Conservation (phyloP, 2,888 invertebrate species). For the Phymatocera aterrima region DNA sequence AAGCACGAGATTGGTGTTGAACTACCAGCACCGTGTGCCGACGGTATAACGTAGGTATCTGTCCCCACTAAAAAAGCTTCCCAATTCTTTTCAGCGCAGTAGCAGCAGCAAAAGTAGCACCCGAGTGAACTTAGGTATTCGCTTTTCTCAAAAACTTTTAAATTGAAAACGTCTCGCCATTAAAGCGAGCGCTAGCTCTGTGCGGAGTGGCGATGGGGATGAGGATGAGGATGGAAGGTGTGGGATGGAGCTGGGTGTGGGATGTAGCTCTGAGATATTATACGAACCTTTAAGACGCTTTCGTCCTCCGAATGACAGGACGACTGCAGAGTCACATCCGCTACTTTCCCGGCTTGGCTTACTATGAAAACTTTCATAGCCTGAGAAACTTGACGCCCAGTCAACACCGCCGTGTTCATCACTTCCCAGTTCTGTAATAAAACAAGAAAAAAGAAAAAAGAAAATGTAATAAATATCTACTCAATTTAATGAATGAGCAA, state of each 20-base stretch:
- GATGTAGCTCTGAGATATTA: not conserved
- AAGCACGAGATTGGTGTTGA: slow-evolving; percentile 15
- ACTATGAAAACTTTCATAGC: slow-evolving; percentile 97
- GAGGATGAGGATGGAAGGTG: not conserved
- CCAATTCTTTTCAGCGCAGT: not conserved
- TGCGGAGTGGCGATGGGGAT: not conserved
- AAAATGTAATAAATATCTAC: slow-evolving; percentile 44
- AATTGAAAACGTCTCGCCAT: slow-evolving; percentile 37
- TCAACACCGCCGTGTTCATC: slow-evolving; percentile 95
- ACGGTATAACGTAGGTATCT: too few relatives aligned
- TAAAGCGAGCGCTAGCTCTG: not conserved
- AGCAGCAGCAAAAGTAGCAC: not conserved
- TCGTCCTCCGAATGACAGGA: slow-evolving; percentile 97
- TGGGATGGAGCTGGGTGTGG: not conserved
- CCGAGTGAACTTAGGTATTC: slow-evolving; percentile 16
- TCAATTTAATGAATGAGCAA: slow-evolving; percentile 45
- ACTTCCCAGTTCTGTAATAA: slow-evolving; percentile 92
- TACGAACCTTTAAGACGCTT: slow-evolving; percentile 93
- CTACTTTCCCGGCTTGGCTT: slow-evolving; percentile 94
- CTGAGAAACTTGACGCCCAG: slow-evolving; percentile 94
- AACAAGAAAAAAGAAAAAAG: slow-evolving; percentile 54
- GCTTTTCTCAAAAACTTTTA: slow-evolving; percentile 23
- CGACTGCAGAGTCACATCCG: slow-evolving; percentile 95
- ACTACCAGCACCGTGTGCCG: not conserved
- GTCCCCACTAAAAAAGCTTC: not conserved